These are phyloP conservation scores for Enteromius fasciolatus DNA, from an alignment of 2,797 vertebrate species.

Conservation along the genomic window DNA sequence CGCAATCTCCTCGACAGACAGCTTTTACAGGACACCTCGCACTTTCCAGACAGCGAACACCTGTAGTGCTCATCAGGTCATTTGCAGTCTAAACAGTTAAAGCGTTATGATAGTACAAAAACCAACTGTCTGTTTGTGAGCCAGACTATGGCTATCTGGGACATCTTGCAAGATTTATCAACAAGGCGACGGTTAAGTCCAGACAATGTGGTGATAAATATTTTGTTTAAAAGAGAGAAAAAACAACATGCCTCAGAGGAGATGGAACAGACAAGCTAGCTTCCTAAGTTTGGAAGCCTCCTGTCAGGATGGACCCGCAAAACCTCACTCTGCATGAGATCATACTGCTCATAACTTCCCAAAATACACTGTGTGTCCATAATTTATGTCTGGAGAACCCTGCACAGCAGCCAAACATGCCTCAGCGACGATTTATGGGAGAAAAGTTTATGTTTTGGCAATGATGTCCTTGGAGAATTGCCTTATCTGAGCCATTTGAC, in stretches of 20 bases:
- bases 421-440: conserved; percentile 28
- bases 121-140: background rate
- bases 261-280: conserved; percentile 19
- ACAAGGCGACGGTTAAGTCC: conserved; percentile 11
- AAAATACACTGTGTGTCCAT: conserved; percentile 41
- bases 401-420: conserved; percentile 51
- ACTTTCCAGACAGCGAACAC: conserved; percentile 60
- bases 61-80: conserved; percentile 52
- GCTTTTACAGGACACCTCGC: conserved; percentile 65
- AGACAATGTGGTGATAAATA: conserved; percentile 40
- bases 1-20: conserved; percentile 36
- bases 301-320: background rate
- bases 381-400: conserved; percentile 50
- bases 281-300: conserved; percentile 4
- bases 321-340: conserved; percentile 21
- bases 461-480: conserved; percentile 46
- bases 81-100: conserved; percentile 25
- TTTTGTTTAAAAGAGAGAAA: conserved; percentile 18
- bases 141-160: conserved; percentile 24
- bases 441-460: conserved; percentile 50
- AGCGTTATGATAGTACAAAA: background rate
- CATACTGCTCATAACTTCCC: conserved; percentile 52
- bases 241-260: conserved; percentile 30
- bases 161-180: conserved; percentile 23
- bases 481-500: conserved; percentile 27